phyloP scores from a whole-genome alignment of 2,797 vertebrate species.

The Malacoctenus gilli region DNA sequence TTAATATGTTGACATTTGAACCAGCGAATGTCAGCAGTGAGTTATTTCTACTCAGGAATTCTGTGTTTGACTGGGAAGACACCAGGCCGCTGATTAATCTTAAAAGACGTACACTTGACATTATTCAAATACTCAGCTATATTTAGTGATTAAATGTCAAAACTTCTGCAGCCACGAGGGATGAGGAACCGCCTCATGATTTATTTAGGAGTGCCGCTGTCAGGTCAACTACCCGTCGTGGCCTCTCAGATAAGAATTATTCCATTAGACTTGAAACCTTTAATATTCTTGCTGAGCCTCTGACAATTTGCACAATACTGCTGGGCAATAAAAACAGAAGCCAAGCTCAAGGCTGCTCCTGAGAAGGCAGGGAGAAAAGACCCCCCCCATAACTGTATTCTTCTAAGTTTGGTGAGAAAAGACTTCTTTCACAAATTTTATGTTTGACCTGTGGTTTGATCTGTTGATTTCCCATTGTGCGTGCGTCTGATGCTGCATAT shows the following conservation, averaged over 20 bases:
- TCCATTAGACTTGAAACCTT: slow-evolving; percentile 47
- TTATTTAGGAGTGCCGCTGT: slow-evolving; percentile 42
- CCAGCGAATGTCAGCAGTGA: slow-evolving; percentile 25
- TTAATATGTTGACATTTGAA: slow-evolving; percentile 69
- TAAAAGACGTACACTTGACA: slow-evolving; percentile 58
- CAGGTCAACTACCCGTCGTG: slow-evolving; percentile 34
- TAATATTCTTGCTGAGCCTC: slow-evolving; percentile 37
- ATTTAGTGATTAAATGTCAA: slow-evolving; percentile 72
- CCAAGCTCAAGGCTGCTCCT: too few relatives aligned
- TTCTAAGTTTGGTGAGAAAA: too few relatives aligned
- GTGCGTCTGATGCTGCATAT: too few relatives aligned
- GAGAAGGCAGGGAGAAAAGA: too few relatives aligned
- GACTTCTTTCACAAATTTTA: too few relatives aligned
- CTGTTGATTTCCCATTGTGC: too few relatives aligned
- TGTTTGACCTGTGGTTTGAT: too few relatives aligned
- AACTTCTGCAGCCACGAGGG: slow-evolving; percentile 27
- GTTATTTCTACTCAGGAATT: slow-evolving; percentile 32
- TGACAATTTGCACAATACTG: slow-evolving; percentile 19
- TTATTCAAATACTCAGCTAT: slow-evolving; percentile 52
- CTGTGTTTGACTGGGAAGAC: slow-evolving; percentile 29
- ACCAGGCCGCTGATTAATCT: slow-evolving; percentile 41
- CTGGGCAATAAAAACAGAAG: slow-evolving; percentile 40
- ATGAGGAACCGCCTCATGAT: slow-evolving; percentile 42
- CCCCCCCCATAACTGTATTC: too few relatives aligned
- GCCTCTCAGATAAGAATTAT: slow-evolving; percentile 19